phyloP scores from a whole-genome alignment of 2,888 invertebrate species.

The Lymantria dispar region DNA sequence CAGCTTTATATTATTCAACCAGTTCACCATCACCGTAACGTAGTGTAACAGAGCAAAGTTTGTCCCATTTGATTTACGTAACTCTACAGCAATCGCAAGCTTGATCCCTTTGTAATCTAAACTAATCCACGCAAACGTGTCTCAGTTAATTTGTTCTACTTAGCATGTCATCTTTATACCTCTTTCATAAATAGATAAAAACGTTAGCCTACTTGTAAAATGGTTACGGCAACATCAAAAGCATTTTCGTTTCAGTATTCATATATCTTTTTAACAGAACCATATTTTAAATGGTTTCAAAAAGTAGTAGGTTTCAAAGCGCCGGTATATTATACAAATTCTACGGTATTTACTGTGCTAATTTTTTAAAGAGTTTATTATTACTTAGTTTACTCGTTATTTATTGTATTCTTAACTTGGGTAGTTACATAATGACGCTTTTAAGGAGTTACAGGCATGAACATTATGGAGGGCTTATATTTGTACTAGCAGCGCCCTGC shows the following conservation, averaged over 20 bases:
- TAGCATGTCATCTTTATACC: constrained; percentile 38
- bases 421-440: too few species aligned
- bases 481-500: too few species aligned
- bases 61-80: constrained; percentile 54
- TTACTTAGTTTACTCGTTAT: too few species aligned
- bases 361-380: too few species aligned
- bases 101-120: constrained; percentile 48
- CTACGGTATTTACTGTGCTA: too few species aligned
- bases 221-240: constrained; percentile 13
- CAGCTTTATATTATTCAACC: constrained; percentile 6
- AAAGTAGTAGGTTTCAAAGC: too few species aligned
- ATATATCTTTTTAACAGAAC: too few species aligned
- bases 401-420: too few species aligned
- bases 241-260: constrained; percentile 1
- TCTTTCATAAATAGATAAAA: constrained; percentile 40
- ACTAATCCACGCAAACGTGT: constrained; percentile 47
- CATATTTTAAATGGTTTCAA: too few species aligned
- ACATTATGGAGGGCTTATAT: too few species aligned
- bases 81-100: constrained; percentile 43
- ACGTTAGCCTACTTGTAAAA: constrained; percentile 14
- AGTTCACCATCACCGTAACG: neutral
- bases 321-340: too few species aligned
- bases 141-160: constrained; percentile 38
- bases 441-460: too few species aligned
- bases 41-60: constrained; percentile 30